Percentiles rank a stretch among this genome's conserved stretches.
Evolutionary conservation across 2,113 vertebrate genomes (phyloP).

Genomic region (Nettapus auritus): DNA sequence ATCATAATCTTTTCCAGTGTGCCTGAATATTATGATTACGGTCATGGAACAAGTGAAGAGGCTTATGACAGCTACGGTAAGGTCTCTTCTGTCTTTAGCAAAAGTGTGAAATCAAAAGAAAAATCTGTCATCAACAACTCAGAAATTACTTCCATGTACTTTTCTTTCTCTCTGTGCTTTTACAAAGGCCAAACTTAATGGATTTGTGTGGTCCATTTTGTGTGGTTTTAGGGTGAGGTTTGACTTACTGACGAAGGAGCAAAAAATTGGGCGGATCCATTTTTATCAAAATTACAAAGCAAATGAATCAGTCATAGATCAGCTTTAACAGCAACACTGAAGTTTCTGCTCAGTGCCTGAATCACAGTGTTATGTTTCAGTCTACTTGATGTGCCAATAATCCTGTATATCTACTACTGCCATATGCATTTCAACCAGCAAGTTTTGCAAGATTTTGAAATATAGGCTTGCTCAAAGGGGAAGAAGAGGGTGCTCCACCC

Average conservation of each 20-base stretch:
- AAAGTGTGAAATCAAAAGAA: constrained; percentile 53
- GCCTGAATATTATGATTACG: constrained; percentile 96
- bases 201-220: constrained; percentile 62
- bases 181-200: constrained; percentile 43
- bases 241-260: not conserved
- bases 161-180: not conserved
- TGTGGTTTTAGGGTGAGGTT: constrained; percentile 51
- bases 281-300: constrained; percentile 67
- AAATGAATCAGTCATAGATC: constrained; percentile 64
- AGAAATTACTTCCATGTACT: constrained; percentile 52
- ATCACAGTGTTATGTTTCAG: not conserved
- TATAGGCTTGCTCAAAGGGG: not conserved
- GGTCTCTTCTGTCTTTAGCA: constrained; percentile 59
- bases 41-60: constrained; percentile 90
- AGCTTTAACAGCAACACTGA: constrained; percentile 29
- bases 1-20: constrained; percentile 83
- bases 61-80: constrained; percentile 96
- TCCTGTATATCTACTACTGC: not conserved
- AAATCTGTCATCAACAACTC: constrained; percentile 53
- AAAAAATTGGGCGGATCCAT: constrained; percentile 65
- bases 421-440: not conserved
- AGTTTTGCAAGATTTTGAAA: not conserved
- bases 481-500: not conserved
- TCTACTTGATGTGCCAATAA: not conserved
- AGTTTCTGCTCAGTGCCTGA: constrained; percentile 24